phyloP scores from a whole-genome alignment of 1,140 invertebrate species.

The Aphidius gifuensis region DNA sequence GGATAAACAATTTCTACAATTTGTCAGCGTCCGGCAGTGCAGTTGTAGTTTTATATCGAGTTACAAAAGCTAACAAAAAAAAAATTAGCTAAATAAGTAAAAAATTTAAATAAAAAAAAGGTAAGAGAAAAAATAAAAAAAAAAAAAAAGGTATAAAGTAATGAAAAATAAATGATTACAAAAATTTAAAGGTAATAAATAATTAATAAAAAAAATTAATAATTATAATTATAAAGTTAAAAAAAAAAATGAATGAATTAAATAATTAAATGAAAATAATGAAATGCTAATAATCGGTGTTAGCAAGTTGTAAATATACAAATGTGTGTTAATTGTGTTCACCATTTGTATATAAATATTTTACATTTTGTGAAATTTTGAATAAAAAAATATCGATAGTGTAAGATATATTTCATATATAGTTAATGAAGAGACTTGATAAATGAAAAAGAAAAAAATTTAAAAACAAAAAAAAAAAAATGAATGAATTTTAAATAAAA shows the following conservation, averaged over 20 bases:
- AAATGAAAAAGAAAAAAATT: constrained; percentile 14
- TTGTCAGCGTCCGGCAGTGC: constrained; percentile 27
- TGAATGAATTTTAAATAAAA: not conserved
- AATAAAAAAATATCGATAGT: constrained; percentile 41
- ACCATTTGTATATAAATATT: constrained; percentile 35
- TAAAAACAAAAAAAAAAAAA: constrained; percentile 8
- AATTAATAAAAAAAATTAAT: constrained; percentile 16
- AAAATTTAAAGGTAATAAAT: constrained; percentile 8
- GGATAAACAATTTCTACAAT: constrained; percentile 19
- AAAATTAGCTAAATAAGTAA: constrained; percentile 24
- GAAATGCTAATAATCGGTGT: constrained; percentile 47
- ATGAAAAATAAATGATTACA: constrained; percentile 1
- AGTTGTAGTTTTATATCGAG: constrained; percentile 48
- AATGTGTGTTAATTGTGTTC: constrained; percentile 28
- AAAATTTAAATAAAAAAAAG: constrained; percentile 20
- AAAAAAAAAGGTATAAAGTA: constrained; percentile 24
- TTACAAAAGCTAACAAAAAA: constrained; percentile 24
- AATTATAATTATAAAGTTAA: constrained; percentile 24
- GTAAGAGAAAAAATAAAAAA: not conserved
- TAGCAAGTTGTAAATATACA: constrained; percentile 40
- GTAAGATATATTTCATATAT: constrained; percentile 43
- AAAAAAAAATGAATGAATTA: constrained; percentile 1
- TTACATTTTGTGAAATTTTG: constrained; percentile 34
- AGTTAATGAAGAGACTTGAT: constrained; percentile 35
- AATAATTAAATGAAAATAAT: constrained; percentile 8